A percentile compares a stretch with the other conserved stretches of the same genome.
These are phyloP conservation scores for Ceratotherium simum DNA, from an alignment of 2,113 vertebrate genomes.

Conservation along the genomic window DNA sequence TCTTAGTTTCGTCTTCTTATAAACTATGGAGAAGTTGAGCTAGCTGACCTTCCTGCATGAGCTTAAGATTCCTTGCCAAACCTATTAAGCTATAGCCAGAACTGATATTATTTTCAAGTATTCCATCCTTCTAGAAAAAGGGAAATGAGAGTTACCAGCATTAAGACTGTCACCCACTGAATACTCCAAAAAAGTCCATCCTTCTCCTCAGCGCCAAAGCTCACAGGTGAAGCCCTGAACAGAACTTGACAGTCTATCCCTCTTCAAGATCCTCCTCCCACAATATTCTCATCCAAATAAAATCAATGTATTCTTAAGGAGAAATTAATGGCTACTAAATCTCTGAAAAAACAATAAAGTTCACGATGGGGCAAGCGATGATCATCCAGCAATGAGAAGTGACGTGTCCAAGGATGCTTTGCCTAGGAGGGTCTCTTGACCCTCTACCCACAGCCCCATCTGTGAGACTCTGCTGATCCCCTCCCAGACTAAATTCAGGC, in stretches of 20 bases:
- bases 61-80: neutral
- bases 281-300: neutral
- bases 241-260: neutral
- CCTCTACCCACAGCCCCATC: neutral
- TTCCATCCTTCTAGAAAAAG: slow-evolving; percentile 8
- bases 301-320: neutral
- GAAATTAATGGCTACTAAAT: neutral
- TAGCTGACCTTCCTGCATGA: neutral
- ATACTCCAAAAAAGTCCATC: neutral
- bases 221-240: neutral
- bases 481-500: neutral
- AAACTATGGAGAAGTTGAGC: neutral
- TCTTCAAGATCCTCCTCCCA: neutral
- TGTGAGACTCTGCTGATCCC: neutral
- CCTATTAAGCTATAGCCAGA: neutral
- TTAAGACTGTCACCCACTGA: neutral
- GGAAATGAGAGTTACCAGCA: neutral
- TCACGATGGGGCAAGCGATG: neutral
- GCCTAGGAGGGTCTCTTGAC: neutral
- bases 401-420: neutral
- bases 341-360: neutral
- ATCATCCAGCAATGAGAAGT: neutral
- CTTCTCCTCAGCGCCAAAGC: neutral
- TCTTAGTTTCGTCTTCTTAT: slow-evolving; percentile 1
- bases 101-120: neutral